phyloP scores from a whole-genome alignment of 2,888 invertebrate genomes.

The Zygaena filipendulae region DNA sequence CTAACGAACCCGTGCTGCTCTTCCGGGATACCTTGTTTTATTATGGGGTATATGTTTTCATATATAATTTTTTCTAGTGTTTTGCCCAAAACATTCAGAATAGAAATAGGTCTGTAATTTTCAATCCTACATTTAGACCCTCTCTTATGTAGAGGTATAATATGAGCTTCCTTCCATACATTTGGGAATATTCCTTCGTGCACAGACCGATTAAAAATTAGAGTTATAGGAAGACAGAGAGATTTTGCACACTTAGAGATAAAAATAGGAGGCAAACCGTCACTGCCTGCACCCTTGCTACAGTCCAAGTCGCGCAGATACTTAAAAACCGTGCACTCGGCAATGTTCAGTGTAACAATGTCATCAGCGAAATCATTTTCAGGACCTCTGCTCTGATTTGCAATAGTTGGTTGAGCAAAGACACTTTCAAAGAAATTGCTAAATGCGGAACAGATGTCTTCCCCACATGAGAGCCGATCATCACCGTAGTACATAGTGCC shows the following conservation, averaged over 20 bases:
- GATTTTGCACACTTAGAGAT: constrained; percentile 2
- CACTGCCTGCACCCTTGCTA: constrained; percentile 5
- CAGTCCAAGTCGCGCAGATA: not conserved
- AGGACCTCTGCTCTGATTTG: not conserved
- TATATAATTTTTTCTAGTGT: constrained; percentile 6
- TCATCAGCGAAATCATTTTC: not conserved
- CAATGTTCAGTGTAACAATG: too few species aligned
- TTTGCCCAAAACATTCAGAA: constrained; percentile 9
- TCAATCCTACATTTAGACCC: constrained; percentile 3
- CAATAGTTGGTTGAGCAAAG: not conserved
- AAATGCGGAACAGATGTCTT: constrained; percentile 1
- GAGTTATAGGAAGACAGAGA: constrained; percentile 2
- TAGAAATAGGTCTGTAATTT: constrained; percentile 10
- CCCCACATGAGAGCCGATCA: not conserved
- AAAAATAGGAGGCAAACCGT: constrained; percentile 5
- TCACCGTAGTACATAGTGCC: not conserved
- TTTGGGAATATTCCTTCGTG: constrained; percentile 6
- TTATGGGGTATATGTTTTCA: constrained; percentile 5
- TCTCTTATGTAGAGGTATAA: constrained; percentile 10
- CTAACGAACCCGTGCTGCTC: constrained; percentile 8
- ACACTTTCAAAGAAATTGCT: constrained; percentile 6
- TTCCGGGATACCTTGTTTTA: constrained; percentile 1
- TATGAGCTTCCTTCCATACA: constrained; percentile 9
- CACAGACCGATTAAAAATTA: constrained; percentile 6
- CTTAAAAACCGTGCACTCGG: too few species aligned